Base-by-base conservation (phyloP, 2,797 vertebrate species). In the Megaceryle alcyon region DNA sequence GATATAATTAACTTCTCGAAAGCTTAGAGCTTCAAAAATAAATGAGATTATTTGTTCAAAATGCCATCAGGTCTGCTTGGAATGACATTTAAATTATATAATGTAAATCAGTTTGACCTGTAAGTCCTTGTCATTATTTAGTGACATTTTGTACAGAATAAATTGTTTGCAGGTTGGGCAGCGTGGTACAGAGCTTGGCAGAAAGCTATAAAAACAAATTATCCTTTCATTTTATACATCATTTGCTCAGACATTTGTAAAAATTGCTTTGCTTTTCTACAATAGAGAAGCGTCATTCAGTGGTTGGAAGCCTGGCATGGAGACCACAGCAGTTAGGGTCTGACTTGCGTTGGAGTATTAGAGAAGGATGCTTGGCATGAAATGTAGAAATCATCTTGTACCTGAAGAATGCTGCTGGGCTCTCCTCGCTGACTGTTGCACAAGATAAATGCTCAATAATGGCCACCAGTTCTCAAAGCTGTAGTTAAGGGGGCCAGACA, bases 11-110 rank as follows among this genome's bases (percentile, higher is more conserved):
- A 97, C 97, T 97, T 97, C 96, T 94, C 97, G 96, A 96, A 96
- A 95, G 96, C 93, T 96, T 92, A 94, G 90, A 94, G 91, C 94
- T 95, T 98, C 94, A 96, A 94, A 97, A 98, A 97, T 98, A 98
- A 98, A 98, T 97, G 96, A 97, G 96, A 98, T 98, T 98, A 96
- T 97, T 98, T 98, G 98, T 98, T 98, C 97, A 97, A 98, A 98
- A 98, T 98, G 98, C 97, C 98, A 98, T 96, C 88, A 95, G 96
- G 98, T 96, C 97, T 97, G 92, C 97, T 94, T 93, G 90, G 92
- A 97, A 95, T 98, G 97, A 97, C 98, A 98, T 98, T 98, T 98
- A 97, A 98, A 98, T 98, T 97, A 97, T 94, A 96, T 97, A 97
- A 97, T 98, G 98, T 98, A 98, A 98, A 98, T 97, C 97, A 97